Base-by-base conservation (phyloP, 2,797 vertebrate genomes). In the Gambusia yucatana region DNA sequence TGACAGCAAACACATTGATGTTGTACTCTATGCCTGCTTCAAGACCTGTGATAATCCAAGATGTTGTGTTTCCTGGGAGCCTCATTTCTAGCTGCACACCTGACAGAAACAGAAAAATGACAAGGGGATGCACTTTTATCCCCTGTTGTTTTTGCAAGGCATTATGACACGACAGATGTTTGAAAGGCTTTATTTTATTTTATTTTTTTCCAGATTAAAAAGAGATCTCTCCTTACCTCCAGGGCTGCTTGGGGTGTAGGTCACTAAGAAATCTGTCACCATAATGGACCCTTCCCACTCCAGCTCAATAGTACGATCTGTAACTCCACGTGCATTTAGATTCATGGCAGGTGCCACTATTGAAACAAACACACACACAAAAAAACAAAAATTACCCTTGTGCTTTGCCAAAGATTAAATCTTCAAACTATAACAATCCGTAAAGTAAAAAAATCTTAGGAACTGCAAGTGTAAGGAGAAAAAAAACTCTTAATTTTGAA, bases 11-110 rank as follows among this genome's bases (percentile, higher is more conserved):
- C 92, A 99, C 84, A 25, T 97, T 98, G 94, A 99, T 93, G 88
- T 97, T 98, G 95, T 99, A 99, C 89, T 97, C 97, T 74, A 98
- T 82, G 17, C 98, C 98, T 0, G 98, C 97, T 83, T 98, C 97
- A 88, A 99, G 95, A 47, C 97, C 97, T 0, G 84, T 91, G 93
- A 99, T 96, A 87, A 93, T 96, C 93, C 96, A 96, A 77, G 95
- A 93, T 84, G 96, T 97, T 91, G 94, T 94, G 82, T 98, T 97
- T 76, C 98, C 98, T 0, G 97, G 97, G 70, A 99, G 94, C 69
- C 97, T 94, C 83, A 97, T 95, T 95, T 99, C 98, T 75, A 98
- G 94, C 86, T 97, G 97, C 75, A 96, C 94, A 87, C 97, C 94
- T 95, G 78, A 84, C 46, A 88, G 20, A 75, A 41, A 83, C 55